Evolutionary conservation across 2,113 vertebrate genomes (phyloP).

Genomic region (Cyphomyrus plagiostoma): DNA sequence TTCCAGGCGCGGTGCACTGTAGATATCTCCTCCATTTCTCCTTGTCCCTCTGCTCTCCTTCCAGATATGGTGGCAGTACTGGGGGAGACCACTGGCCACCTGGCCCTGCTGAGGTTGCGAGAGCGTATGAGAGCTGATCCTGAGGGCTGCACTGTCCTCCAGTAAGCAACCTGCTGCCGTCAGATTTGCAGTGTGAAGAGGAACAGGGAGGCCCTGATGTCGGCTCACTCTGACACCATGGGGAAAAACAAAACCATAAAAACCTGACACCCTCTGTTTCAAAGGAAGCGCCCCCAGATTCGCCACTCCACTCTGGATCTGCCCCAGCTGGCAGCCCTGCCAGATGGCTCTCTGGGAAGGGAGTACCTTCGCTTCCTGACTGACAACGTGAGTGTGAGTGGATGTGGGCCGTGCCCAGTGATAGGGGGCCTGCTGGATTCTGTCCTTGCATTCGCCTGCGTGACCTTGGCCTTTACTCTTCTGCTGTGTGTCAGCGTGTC

Average conservation of each 20-base stretch:
- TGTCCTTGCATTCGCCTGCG: not conserved
- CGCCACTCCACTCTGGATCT: conserved; percentile 77
- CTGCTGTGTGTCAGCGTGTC: conserved; percentile 61
- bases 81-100: conserved; percentile 81
- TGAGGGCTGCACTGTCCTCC: conserved; percentile 77
- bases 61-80: conserved; percentile 97
- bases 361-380: conserved; percentile 84
- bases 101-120: conserved; percentile 67
- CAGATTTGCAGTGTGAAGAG: not conserved
- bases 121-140: conserved; percentile 79
- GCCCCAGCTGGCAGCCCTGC: conserved; percentile 63
- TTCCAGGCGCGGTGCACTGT: not conserved
- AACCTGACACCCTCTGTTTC: not conserved
- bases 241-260: not conserved
- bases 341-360: conserved; percentile 71
- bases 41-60: conserved; percentile 20
- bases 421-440: not conserved
- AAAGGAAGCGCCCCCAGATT: conserved; percentile 84
- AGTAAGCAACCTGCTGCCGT: conserved; percentile 53
- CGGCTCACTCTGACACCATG: not conserved
- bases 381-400: conserved; percentile 68
- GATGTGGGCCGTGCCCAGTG: not conserved
- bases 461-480: not conserved
- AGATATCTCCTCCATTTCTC: not conserved
- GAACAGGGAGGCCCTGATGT: not conserved